Percentiles rank a stretch among this genome's conserved stretches.
These are phyloP conservation scores for Cairina moschata DNA, from an alignment of 2,113 vertebrate species.

Conservation along the genomic window DNA sequence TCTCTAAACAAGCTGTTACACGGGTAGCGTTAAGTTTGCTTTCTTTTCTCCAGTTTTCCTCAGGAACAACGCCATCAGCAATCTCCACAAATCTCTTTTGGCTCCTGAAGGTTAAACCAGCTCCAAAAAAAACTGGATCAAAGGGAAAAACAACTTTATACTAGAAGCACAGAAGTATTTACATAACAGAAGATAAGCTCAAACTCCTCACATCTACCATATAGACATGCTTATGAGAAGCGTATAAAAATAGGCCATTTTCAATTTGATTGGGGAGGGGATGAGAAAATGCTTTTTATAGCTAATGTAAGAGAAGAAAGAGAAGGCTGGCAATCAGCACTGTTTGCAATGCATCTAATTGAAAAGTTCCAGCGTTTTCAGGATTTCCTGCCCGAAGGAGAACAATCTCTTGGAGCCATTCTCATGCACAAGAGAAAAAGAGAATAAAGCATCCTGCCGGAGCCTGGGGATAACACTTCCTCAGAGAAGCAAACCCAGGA, in stretches of 20 bases:
- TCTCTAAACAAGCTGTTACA: background rate
- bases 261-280: background rate
- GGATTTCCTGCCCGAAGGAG: background rate
- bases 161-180: constrained; percentile 32
- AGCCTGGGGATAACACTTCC: background rate
- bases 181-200: constrained; percentile 9
- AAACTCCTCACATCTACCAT: background rate
- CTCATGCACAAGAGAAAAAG: background rate
- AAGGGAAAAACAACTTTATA: constrained; percentile 12
- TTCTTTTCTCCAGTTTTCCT: constrained; percentile 15
- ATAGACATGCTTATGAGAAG: background rate
- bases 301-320: background rate
- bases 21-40: background rate
- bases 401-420: background rate
- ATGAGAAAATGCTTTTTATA: background rate
- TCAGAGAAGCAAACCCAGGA: background rate
- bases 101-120: constrained; percentile 6
- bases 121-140: constrained; percentile 24
- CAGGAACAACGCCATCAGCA: background rate
- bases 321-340: background rate
- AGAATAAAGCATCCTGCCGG: background rate
- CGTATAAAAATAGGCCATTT: background rate
- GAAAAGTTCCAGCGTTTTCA: background rate
- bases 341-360: background rate
- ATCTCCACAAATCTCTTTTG: background rate